Conservation (phyloP, 2,888 invertebrate genomes). For the Drosophila neonasuta region DNA sequence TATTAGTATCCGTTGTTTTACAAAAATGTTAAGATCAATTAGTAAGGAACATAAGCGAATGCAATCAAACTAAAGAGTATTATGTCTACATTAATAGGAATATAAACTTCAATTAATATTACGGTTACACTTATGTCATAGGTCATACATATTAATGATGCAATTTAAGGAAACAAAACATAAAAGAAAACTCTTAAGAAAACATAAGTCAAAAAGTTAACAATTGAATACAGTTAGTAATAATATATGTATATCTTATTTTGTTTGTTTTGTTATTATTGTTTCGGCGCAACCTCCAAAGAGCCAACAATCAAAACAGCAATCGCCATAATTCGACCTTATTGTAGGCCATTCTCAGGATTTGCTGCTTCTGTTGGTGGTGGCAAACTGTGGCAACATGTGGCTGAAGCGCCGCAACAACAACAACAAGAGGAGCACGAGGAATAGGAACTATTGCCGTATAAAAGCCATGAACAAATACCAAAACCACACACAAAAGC, state of each 20-base stretch:
- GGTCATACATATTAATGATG: conserved; percentile 22
- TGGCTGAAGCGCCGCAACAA: conserved; percentile 56
- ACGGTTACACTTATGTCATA: conserved; percentile 33
- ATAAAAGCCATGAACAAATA: conserved; percentile 82
- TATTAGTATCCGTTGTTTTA: conserved; percentile 55
- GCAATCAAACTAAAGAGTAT: conserved; percentile 41
- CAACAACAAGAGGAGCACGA: conserved; percentile 53
- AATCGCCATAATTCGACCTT: conserved; percentile 34
- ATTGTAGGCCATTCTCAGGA: conserved; percentile 52
- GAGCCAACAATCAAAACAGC: conserved; percentile 19
- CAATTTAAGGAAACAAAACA: conserved; percentile 48
- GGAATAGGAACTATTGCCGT: conserved; percentile 66
- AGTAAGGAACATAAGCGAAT: conserved; percentile 68
- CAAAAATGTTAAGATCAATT: conserved; percentile 60
- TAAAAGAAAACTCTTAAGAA: conserved; percentile 35
- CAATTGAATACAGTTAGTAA: conserved; percentile 46
- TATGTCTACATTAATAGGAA: conserved; percentile 30
- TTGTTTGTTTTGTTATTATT: conserved; percentile 31
- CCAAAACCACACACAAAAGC: conserved; percentile 82
- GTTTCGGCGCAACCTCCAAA: conserved; percentile 33
- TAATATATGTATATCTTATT: conserved; percentile 31
- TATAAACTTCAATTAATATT: conserved; percentile 50
- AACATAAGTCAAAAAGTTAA: conserved; percentile 41
- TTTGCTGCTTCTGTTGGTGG: conserved; percentile 31
- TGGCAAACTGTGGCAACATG: conserved; percentile 38